phyloP scores from a whole-genome alignment of 2,113 vertebrate genomes.

The Lynx canadensis region DNA sequence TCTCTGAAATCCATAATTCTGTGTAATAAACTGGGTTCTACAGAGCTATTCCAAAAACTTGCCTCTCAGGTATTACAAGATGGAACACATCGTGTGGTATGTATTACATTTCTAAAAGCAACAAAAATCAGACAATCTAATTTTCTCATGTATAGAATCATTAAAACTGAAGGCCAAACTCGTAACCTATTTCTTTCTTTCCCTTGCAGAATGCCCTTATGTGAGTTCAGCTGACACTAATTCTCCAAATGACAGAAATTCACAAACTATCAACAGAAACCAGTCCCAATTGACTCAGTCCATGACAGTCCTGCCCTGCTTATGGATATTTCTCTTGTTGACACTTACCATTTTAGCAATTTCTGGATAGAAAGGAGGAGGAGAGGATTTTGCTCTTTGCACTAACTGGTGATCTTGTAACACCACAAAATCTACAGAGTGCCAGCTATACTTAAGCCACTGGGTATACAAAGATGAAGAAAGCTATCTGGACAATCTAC shows the following conservation, averaged over 20 bases:
- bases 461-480: neutral
- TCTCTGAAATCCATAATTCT: neutral
- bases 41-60: neutral
- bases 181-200: neutral
- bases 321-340: neutral
- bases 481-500: neutral
- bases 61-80: neutral
- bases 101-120: neutral
- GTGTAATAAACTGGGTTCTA: neutral
- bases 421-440: neutral
- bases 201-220: neutral
- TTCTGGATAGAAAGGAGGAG: neutral
- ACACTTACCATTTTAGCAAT: neutral
- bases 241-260: conserved; percentile 35
- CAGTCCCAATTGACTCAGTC: neutral
- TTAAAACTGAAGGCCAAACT: neutral
- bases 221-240: neutral
- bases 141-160: conserved; percentile 4
- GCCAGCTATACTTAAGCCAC: neutral
- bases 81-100: neutral
- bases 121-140: neutral
- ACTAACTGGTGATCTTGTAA: neutral
- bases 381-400: neutral
- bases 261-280: neutral
- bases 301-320: neutral